Evolutionary conservation across 2,797 vertebrate genomes (phyloP), one percentile per base, ranked within the genome.

Genomic region (Enteromius viviparus): DNA sequence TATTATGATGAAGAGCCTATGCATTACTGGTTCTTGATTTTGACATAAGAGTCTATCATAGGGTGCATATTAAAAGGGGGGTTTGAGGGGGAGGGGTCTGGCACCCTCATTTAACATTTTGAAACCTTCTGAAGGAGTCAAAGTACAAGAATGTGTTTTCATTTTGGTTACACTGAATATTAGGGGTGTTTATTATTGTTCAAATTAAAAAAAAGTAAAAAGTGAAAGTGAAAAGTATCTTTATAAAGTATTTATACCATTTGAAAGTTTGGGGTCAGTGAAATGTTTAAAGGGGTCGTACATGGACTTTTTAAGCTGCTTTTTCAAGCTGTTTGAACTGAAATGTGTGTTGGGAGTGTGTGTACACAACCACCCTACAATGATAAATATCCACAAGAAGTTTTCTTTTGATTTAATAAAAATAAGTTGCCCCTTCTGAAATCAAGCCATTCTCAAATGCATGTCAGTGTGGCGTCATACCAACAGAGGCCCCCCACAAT

Each of bases 1-100:
- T 70, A 55, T 37, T 49, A 75, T 26, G 21, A 37, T 49, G 69
- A 65, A 60, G 51, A 79, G 45, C 29, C 1, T 40, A 53, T 71
- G 17, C 37, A 32, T 42, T 60, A 29, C 45, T 53, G 58, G 23
- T 72, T 58, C 11, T n/a, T 5, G 62, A 53, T 68, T 69, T 69
- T 66, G 62, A 49, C 19, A 19, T 15, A 51, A 37, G 47, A 29
- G 68, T 62, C 49, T 32, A n/a, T 23, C 71, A 75, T 19, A 37
- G 3, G 19, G 49, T 53, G 29, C 49, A 37, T 29, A 53, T 74
- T n/a, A 53, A 32, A 74, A 21, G 17, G 29, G 19, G 10, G 23
- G 2, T 62, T 62, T 62, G 12, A 34, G 29, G 17, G 26, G 10
- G 7, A 29, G 5, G 12, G 42, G 69, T 71, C 23, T 71, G 23